These are phyloP conservation scores for Vannuccia rotundouncinata DNA, from an alignment of 2,888 invertebrate species.

Conservation along the genomic window DNA sequence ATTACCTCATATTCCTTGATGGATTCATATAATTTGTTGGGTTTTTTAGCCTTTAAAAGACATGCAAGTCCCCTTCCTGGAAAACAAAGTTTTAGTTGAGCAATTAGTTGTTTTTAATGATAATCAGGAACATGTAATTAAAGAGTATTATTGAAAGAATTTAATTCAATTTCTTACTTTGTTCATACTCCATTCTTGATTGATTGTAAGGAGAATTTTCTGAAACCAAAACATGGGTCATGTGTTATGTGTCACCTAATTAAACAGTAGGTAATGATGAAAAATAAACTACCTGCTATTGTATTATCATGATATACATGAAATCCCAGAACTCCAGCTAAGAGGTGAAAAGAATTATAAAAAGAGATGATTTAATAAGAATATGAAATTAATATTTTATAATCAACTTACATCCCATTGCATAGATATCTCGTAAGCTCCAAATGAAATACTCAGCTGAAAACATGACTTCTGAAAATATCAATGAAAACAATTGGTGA, in stretches of 20 bases:
- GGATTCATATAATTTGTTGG: constrained; percentile 4
- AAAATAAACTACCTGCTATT: not conserved
- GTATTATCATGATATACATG: not conserved
- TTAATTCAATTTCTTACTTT: not conserved
- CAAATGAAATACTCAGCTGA: not conserved
- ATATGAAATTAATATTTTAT: not conserved
- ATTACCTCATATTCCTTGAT: constrained; percentile 3
- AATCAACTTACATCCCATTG: not conserved
- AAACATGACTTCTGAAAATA: not conserved
- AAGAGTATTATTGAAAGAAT: not conserved
- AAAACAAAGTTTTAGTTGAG: not conserved
- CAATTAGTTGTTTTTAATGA: not conserved
- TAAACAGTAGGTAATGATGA: too few relatives aligned
- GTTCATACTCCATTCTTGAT: constrained; percentile 8
- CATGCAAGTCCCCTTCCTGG: not conserved
- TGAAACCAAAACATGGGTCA: too few relatives aligned
- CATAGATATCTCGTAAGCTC: not conserved
- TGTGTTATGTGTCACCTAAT: too few relatives aligned
- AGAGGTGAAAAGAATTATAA: too few relatives aligned
- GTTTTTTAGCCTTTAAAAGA: not conserved
- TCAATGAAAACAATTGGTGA: too few relatives aligned
- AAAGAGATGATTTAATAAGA: not conserved
- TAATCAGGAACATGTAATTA: not conserved
- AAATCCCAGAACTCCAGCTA: constrained; percentile 7
- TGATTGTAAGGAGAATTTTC: not conserved